These are phyloP conservation scores for Cyaniris semiargus DNA, from an alignment of 2,888 invertebrate species.

Conservation along the genomic window DNA sequence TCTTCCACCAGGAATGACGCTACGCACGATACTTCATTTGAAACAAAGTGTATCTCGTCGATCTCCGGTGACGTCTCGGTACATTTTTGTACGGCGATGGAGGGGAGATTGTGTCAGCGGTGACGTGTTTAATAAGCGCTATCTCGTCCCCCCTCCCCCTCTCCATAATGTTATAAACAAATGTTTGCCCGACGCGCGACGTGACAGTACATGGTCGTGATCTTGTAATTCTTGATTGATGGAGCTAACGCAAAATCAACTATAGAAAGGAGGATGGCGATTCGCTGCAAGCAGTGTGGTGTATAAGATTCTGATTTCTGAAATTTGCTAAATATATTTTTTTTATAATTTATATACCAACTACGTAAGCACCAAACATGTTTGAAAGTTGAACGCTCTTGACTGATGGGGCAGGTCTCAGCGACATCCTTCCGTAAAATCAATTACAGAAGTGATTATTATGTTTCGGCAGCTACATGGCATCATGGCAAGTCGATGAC, in stretches of 20 bases:
- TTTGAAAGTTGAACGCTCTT: no score
- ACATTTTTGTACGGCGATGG: slow-evolving; percentile 51
- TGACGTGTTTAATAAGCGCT: slow-evolving; percentile 77
- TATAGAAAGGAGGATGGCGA: neutral
- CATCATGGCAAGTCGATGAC: no score
- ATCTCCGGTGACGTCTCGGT: slow-evolving; percentile 20
- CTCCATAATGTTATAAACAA: slow-evolving; percentile 14
- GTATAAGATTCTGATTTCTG: no score
- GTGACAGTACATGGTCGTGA: slow-evolving; percentile 3
- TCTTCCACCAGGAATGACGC: neutral
- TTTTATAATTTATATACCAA: no score
- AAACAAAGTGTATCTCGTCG: slow-evolving; percentile 15
- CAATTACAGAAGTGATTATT: no score
- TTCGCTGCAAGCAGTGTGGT: no score
- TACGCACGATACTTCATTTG: slow-evolving; percentile 24
- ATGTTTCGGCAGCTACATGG: no score
- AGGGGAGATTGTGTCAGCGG: slow-evolving; percentile 74
- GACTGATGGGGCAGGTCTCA: no score
- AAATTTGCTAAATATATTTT: no score
- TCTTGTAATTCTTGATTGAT: neutral
- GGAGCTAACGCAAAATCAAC: neutral
- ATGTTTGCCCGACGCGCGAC: slow-evolving; percentile 10
- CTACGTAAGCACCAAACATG: no score
- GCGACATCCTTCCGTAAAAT: no score
- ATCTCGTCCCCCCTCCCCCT: slow-evolving; percentile 53